Conservation (phyloP, 2,888 invertebrate species). For the Archaeoteleia sp. region DNA sequence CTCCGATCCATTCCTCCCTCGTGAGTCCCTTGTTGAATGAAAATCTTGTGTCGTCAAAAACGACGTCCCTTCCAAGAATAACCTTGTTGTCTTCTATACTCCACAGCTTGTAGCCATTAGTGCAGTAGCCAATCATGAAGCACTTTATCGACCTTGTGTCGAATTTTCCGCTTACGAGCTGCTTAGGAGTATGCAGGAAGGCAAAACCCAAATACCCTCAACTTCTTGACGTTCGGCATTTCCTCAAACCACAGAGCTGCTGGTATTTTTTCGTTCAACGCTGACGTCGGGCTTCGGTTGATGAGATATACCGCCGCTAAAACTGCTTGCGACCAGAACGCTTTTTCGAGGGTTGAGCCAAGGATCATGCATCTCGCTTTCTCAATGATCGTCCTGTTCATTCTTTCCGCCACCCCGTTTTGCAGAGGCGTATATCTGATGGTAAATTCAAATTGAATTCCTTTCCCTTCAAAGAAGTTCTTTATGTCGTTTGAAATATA, state of each 20-base stretch:
- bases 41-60: constrained; percentile 53
- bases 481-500: constrained; percentile 50
- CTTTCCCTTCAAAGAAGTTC: constrained; percentile 48
- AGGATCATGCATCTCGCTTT: constrained; percentile 64
- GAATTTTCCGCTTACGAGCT: constrained; percentile 48
- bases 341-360: constrained; percentile 62
- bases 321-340: constrained; percentile 64
- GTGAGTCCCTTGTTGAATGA: background rate
- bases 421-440: constrained; percentile 59
- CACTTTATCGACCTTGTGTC: constrained; percentile 40
- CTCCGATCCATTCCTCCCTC: background rate
- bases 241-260: constrained; percentile 52
- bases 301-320: constrained; percentile 52
- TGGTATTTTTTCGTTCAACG: constrained; percentile 44
- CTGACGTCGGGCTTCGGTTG: constrained; percentile 54
- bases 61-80: constrained; percentile 53
- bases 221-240: constrained; percentile 51
- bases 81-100: constrained; percentile 11
- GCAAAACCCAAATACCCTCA: constrained; percentile 54
- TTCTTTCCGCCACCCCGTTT: constrained; percentile 57
- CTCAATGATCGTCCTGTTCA: constrained; percentile 60
- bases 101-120: constrained; percentile 27
- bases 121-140: constrained; percentile 53
- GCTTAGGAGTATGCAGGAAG: constrained; percentile 46
- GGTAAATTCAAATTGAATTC: constrained; percentile 55